Percentiles rank a stretch among this genome's conserved stretches.
Evolutionary conservation across 2,113 vertebrate genomes (phyloP).

Genomic region (Esox niger): DNA sequence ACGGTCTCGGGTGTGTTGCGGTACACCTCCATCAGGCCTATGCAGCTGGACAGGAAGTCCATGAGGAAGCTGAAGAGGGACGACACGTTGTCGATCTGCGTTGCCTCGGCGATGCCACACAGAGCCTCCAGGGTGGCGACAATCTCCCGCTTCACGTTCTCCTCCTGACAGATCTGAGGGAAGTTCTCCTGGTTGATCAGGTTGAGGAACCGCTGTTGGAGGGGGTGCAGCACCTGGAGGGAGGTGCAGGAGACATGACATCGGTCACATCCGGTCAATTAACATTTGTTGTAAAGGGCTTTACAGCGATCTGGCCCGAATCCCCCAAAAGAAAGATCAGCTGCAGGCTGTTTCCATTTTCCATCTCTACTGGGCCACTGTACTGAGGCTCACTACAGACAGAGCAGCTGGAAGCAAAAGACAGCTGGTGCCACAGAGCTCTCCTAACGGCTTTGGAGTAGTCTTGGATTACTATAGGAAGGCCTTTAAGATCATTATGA

Average conservation of each 20-base stretch:
- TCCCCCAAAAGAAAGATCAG: not conserved
- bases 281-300: no score
- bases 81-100: slow-evolving; percentile 95
- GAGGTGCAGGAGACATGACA: not conserved
- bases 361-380: not conserved
- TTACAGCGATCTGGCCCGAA: no score
- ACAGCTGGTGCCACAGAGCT: not conserved
- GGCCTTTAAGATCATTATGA: not conserved
- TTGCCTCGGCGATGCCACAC: slow-evolving; percentile 96
- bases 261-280: no score
- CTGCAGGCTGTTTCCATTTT: not conserved
- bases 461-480: not conserved
- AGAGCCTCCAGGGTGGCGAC: slow-evolving; percentile 92
- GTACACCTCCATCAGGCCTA: slow-evolving; percentile 98
- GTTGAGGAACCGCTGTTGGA: slow-evolving; percentile 95
- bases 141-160: slow-evolving; percentile 93
- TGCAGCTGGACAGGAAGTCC: slow-evolving; percentile 98
- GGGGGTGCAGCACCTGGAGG: slow-evolving; percentile 90
- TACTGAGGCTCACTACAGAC: not conserved
- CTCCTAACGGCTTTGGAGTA: not conserved
- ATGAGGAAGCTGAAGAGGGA: slow-evolving; percentile 97
- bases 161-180: slow-evolving; percentile 94
- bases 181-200: slow-evolving; percentile 99
- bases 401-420: not conserved
- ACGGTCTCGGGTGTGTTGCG: slow-evolving; percentile 97